Base-by-base conservation (phyloP, 2,797 vertebrate genomes). In the Cryptoblepharus egeriae region DNA sequence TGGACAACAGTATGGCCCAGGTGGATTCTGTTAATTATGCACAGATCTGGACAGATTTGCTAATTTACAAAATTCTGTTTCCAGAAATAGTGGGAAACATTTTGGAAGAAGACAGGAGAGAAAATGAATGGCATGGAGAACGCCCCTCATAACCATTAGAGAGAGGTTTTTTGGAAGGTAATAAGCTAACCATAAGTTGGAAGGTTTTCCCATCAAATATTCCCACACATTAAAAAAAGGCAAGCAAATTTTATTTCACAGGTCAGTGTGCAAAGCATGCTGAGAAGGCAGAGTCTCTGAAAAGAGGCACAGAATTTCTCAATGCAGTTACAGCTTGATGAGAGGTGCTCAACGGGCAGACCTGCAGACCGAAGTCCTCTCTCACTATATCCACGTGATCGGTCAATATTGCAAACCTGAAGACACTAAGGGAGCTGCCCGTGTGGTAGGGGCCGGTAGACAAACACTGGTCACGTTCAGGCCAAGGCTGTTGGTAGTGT, bases 361-460 rank as follows among this genome's bases (percentile, higher is more conserved):
- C 88, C 79, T 78, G 86, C 58, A 81, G 81, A 81, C 67, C 82
- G 63, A 88, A 82, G 85, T 90, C 79, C 81, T 91, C 87, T 88
- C 71, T 85, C 69, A n/a, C 70, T 84, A 79, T 83, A 85, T 78
- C 78, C 92, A 82, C 0, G 0, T 30, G 76, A 91, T 72, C 52
- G 55, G 77, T 92, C 86, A 93, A 87, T 71, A 92, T 84, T 87
- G 89, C 92, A 0, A 93, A 96, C 96, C 96, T 95, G 96, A 96
- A 93, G 98, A 98, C 81, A 97, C 96, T 90, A 98, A 95, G 42
- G 97, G 95, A 16, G 96, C 91, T 77, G 96, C 95, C 81, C 97
- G 94, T 57, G 96, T 93, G 69, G 88, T 92, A 87, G 95, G 96
- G 79, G 96, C 92, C 42, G 93, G 95, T 91, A 95, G 92, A 79